phyloP scores from a whole-genome alignment of 2,113 vertebrate genomes.

The Nymphicus hollandicus region DNA sequence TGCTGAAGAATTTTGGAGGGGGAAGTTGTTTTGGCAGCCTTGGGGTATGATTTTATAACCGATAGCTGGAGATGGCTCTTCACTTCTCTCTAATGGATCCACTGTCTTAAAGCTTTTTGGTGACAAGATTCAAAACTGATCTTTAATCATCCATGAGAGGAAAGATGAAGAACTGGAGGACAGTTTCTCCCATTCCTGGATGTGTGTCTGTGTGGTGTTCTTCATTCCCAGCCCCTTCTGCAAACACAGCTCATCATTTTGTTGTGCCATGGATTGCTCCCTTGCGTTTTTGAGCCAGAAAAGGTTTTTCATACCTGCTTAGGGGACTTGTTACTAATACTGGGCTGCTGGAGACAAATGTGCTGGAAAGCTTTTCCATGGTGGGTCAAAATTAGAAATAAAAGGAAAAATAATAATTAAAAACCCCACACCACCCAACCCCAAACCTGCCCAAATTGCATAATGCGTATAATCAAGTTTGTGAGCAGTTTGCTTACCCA shows the following conservation, averaged over 20 bases:
- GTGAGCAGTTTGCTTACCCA: neutral
- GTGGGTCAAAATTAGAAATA: neutral
- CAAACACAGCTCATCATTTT: neutral
- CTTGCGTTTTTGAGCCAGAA: neutral
- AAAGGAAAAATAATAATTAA: neutral
- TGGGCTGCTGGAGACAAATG: neutral
- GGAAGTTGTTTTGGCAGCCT: neutral
- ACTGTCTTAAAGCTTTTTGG: neutral
- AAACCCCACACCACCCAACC: accelerated
- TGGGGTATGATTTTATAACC: neutral
- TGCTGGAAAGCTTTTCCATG: neutral
- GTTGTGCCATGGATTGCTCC: neutral
- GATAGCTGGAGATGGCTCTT: neutral
- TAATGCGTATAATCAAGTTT: neutral
- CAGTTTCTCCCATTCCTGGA: neutral
- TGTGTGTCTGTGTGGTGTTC: neutral
- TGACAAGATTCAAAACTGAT: neutral
- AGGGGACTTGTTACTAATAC: neutral
- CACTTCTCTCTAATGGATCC: neutral
- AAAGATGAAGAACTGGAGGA: neutral
- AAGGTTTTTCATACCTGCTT: neutral
- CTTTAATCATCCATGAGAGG: neutral
- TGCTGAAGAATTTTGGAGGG: neutral
- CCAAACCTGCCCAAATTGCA: neutral
- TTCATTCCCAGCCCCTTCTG: neutral